Evolutionary conservation across 2,113 vertebrate species (phyloP).

Genomic region (Epinephelus lanceolatus): DNA sequence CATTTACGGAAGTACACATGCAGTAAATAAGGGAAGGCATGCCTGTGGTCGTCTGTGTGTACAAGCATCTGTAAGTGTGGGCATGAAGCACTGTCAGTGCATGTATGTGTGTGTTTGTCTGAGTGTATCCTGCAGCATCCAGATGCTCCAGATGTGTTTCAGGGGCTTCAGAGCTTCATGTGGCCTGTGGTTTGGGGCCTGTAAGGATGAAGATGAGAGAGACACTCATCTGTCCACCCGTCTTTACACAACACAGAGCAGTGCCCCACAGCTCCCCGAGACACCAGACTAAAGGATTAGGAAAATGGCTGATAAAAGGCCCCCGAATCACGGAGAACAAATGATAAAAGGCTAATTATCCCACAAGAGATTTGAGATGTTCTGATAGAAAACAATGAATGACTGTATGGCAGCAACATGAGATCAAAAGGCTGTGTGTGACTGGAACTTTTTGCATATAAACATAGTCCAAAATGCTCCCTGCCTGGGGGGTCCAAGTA

Average conservation of each 20-base stretch:
- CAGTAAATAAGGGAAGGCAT: not conserved
- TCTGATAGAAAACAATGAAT: conserved; percentile 26
- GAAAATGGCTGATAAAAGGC: conserved; percentile 24
- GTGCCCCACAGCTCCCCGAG: not conserved
- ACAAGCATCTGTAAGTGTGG: conserved; percentile 17
- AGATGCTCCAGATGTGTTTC: conserved; percentile 63
- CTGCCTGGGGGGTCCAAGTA: conserved; percentile 37
- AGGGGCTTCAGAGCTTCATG: conserved; percentile 43
- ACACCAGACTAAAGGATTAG: conserved; percentile 6
- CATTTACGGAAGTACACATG: conserved; percentile 4
- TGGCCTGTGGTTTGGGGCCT: conserved; percentile 44
- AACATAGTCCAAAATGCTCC: conserved; percentile 34
- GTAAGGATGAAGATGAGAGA: conserved; percentile 39
- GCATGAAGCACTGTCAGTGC: not conserved
- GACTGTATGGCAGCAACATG: conserved; percentile 12
- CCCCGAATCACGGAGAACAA: conserved; percentile 1
- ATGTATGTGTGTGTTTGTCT: conserved; percentile 20
- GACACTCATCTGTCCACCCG: conserved; percentile 33
- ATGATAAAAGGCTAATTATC: conserved; percentile 34
- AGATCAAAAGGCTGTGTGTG: conserved; percentile 54
- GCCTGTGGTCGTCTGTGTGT: conserved; percentile 22
- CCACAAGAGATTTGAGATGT: conserved; percentile 10
- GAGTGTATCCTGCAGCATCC: conserved; percentile 42
- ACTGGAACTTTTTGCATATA: conserved; percentile 37
- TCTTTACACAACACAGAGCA: conserved; percentile 34